These are phyloP conservation scores for Arremon aurantiirostris DNA, from an alignment of 2,797 vertebrate species.

Conservation along the genomic window DNA sequence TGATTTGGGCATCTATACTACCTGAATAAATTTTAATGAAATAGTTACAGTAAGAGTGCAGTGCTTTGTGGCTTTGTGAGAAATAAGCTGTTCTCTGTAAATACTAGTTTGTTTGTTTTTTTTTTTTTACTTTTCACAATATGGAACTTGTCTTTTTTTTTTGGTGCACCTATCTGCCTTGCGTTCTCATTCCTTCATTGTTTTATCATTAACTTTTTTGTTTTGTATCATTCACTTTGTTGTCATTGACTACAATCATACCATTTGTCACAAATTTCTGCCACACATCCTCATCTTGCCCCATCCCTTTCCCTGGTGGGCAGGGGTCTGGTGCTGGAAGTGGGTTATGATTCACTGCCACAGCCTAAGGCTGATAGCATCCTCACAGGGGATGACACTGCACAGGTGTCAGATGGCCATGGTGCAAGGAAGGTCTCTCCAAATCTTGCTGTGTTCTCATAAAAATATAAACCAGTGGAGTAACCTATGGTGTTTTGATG, in stretches of 20 bases:
- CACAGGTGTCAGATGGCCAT: neutral
- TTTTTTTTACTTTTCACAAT: neutral
- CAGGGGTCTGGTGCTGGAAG: neutral
- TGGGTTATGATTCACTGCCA: neutral
- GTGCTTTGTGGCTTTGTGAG: neutral
- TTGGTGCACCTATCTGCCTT: neutral
- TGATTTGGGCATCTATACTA: neutral
- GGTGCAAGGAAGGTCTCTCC: neutral
- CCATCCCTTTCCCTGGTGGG: neutral
- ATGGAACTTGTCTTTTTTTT: neutral
- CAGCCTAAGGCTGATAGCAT: neutral
- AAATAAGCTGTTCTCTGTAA: neutral
- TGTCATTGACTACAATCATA: neutral
- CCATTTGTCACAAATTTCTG: neutral
- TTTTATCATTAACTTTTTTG: neutral
- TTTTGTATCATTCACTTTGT: neutral
- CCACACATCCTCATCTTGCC: neutral
- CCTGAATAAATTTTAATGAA: neutral
- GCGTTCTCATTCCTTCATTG: neutral
- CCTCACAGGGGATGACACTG: rapidly evolving
- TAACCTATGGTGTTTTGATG: neutral
- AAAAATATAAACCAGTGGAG: neutral
- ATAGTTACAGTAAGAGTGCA: neutral
- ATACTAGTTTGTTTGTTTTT: too few relatives aligned
- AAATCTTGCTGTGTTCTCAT: neutral